Evolutionary conservation across 2,113 vertebrate species (phyloP).

Genomic region (Lepus europaeus): DNA sequence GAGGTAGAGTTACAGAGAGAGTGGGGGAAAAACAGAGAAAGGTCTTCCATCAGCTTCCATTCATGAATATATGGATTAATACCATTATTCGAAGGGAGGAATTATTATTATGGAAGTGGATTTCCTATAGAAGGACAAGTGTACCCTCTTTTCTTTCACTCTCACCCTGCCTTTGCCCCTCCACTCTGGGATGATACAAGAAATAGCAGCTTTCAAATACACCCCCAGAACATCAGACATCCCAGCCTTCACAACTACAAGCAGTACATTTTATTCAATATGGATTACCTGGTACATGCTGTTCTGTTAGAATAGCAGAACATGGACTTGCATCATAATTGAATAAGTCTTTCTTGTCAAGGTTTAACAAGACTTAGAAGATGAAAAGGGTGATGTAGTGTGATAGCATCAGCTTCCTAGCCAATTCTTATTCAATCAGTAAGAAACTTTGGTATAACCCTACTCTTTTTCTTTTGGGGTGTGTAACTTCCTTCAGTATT

Average conservation of each 20-base stretch:
- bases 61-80: neutral
- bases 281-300: neutral
- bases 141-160: too few species aligned
- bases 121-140: neutral
- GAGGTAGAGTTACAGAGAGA: too few species aligned
- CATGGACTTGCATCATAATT: neutral
- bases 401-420: neutral
- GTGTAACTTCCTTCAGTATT: neutral
- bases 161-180: neutral
- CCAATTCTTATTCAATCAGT: neutral
- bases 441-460: neutral
- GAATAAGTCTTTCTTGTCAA: neutral
- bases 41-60: too few species aligned
- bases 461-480: neutral
- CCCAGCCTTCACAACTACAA: neutral
- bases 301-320: neutral
- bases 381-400: neutral
- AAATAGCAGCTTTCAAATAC: neutral
- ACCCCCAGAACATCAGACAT: neutral
- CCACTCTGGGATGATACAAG: neutral
- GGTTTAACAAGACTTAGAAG: neutral
- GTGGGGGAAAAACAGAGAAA: too few species aligned
- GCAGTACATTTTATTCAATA: neutral
- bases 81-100: rapidly evolving
- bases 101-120: neutral